These are phyloP conservation scores for Penaeus japonicus DNA, from an alignment of 1,140 invertebrate species.

Conservation along the genomic window DNA sequence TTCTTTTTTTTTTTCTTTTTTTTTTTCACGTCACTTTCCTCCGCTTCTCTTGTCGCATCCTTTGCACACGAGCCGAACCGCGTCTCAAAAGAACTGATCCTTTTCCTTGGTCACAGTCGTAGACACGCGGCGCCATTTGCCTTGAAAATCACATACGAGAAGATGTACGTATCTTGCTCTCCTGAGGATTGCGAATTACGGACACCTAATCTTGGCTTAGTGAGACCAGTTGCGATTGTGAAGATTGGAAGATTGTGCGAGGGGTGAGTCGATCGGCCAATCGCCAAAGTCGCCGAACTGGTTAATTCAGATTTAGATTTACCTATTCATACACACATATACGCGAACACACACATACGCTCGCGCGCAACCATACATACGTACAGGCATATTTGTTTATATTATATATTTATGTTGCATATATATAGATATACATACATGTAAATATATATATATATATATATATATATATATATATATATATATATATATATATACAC, in stretches of 20 bases:
- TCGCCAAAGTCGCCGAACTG: conserved; percentile 61
- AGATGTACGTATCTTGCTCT: too few relatives aligned
- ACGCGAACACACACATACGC: not conserved
- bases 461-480: not conserved
- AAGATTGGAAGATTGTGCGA: conserved; percentile 67
- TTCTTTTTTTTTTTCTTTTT: too few relatives aligned
- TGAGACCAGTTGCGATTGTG: too few relatives aligned
- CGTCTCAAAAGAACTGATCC: too few relatives aligned
- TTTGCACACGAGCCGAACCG: too few relatives aligned
- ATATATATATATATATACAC: not conserved
- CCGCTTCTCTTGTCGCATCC: too few relatives aligned
- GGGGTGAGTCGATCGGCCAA: conserved; percentile 72
- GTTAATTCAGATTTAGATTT: not conserved
- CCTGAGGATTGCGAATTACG: too few relatives aligned
- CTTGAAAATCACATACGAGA: too few relatives aligned
- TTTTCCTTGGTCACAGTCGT: too few relatives aligned
- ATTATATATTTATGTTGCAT: not conserved
- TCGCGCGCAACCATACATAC: not conserved
- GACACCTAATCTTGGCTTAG: too few relatives aligned
- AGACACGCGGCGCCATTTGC: too few relatives aligned
- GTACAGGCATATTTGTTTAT: not conserved
- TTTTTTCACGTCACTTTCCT: too few relatives aligned
- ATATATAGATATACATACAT: not conserved
- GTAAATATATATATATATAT: not conserved
- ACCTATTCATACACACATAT: conserved; percentile 6